Evolutionary conservation across 2,888 invertebrate species (phyloP).

Genomic region (Euclidia mi): DNA sequence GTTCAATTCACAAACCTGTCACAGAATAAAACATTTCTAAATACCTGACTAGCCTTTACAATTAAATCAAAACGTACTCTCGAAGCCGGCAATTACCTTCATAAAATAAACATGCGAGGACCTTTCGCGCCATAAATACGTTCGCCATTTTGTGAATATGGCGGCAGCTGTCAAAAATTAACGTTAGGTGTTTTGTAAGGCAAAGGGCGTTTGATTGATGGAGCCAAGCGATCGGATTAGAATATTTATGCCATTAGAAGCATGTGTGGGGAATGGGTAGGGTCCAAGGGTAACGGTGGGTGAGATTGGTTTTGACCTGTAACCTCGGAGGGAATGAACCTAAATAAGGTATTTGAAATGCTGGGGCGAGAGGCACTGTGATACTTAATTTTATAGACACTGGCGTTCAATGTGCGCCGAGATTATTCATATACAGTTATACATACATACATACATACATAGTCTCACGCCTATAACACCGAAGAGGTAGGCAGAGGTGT

Average conservation of each 20-base stretch:
- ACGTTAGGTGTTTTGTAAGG: slow-evolving; percentile 18
- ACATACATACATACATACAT: too few relatives aligned
- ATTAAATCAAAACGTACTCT: not conserved
- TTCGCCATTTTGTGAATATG: slow-evolving; percentile 22
- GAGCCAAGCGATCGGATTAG: slow-evolving; percentile 33
- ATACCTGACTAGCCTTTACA: not conserved
- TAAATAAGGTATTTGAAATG: too few relatives aligned
- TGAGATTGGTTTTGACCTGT: slow-evolving; percentile 13
- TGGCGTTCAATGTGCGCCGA: too few relatives aligned
- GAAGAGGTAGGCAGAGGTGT: too few relatives aligned
- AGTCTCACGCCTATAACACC: too few relatives aligned
- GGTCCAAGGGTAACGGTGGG: slow-evolving; percentile 10
- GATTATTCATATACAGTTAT: too few relatives aligned
- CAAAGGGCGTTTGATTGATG: slow-evolving; percentile 33
- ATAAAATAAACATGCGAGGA: slow-evolving; percentile 6
- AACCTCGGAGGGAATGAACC: not conserved
- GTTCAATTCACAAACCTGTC: too few relatives aligned
- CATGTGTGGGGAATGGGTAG: slow-evolving; percentile 24
- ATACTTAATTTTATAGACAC: too few relatives aligned
- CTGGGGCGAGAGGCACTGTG: too few relatives aligned
- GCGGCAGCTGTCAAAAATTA: slow-evolving; percentile 47
- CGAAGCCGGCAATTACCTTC: not conserved
- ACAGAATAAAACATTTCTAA: not conserved
- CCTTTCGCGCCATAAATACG: slow-evolving; percentile 19
- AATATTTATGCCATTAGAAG: slow-evolving; percentile 40